Base-by-base conservation (phyloP, 2,888 invertebrate species). In the Ernsta delagoae region DNA sequence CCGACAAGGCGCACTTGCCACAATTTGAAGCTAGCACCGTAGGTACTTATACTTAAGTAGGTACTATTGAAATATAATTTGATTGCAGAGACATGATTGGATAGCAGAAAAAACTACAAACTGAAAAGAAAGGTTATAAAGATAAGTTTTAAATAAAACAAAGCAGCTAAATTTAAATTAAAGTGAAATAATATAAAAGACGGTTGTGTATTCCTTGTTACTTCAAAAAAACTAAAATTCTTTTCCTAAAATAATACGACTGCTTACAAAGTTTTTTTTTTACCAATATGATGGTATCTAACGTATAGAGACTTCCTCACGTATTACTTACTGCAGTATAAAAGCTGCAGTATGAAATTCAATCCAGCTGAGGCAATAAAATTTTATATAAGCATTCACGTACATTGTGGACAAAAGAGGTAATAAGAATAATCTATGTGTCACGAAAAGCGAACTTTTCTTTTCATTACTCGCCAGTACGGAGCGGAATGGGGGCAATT, bases 321-420 rank as follows among this genome's bases (percentile, higher is more conserved):
- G 4, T 4, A 39, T 39, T 39, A 39, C 39, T 39, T 39, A 39
- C 41, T 41, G 36, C 12, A 39, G 48, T 39, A 61, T 60, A 45
- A 43, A 45, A 31, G 11, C 45, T 60, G 45, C 45, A 48, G 31
- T 31, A 45, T 82, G 82, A 82, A 86, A 83, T 80, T 78, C 80
- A 80, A 84, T 79, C 78, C 78, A 77, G 79, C 78, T 82, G 78
- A 79, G 77, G 79, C 76, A 80, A 84, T 89, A 87, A 89, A 87
- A 88, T 85, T 87, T 89, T 86, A 87, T 86, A 82, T 78, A 83
- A 83, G 84, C 86, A 83, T 87, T 84, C 83, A 80, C 85, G 84
- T 86, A 86, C 84, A 88, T 86, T 87, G 85, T 86, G 86, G 85
- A 86, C 85, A 87, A 87, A 86, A 78, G 84, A 81, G 85, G 80